These are phyloP conservation scores for Tympanuchus pallidicinctus DNA, from an alignment of 2,113 vertebrate species.

Conservation along the genomic window DNA sequence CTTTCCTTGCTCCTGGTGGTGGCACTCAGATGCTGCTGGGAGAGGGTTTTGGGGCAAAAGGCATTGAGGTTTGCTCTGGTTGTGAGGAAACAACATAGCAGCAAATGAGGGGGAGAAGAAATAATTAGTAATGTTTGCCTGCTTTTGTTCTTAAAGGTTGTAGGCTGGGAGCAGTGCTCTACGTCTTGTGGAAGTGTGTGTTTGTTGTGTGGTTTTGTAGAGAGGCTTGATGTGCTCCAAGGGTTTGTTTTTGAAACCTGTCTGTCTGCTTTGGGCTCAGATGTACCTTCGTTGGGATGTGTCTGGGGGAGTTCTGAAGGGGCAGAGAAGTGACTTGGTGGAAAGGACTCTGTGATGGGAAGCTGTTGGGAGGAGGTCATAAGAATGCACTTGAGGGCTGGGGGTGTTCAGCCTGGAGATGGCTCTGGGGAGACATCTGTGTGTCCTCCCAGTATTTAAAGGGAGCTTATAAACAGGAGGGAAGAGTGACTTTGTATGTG, in stretches of 20 bases:
- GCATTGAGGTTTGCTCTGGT: background rate
- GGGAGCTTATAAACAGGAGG: too few relatives aligned
- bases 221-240: background rate
- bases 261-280: background rate
- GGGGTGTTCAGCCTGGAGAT: too few relatives aligned
- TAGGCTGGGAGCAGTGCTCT: background rate
- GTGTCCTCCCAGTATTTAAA: too few relatives aligned
- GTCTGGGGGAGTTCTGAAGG: background rate
- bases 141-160: background rate
- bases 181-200: background rate
- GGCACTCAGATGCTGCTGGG: background rate
- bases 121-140: background rate
- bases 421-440: too few relatives aligned
- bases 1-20: background rate
- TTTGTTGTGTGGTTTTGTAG: background rate
- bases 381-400: too few relatives aligned
- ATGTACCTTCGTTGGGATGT: background rate
- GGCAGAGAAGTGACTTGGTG: accelerated
- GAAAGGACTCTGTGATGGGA: accelerated
- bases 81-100: background rate
- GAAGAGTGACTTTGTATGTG: too few relatives aligned
- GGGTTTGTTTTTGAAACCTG: background rate
- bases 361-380: too few relatives aligned
- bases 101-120: background rate
- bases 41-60: background rate